A percentile compares a stretch with the other conserved stretches of the same genome.
phyloP scores from a whole-genome alignment of 2,888 invertebrate species.

The Dioctria rufipes region DNA sequence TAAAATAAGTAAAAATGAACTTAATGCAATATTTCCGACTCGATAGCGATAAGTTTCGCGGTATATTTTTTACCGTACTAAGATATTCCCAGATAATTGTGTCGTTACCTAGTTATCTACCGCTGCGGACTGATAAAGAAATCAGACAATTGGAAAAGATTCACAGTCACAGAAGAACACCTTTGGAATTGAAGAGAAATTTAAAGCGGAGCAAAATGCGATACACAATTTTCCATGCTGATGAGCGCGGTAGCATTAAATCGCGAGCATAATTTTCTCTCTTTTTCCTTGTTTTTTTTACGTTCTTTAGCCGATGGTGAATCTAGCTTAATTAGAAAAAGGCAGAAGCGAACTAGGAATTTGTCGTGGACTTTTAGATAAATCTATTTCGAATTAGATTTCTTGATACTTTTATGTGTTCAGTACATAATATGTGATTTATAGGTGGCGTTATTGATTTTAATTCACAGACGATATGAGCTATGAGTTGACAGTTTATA shows the following conservation, averaged over 20 bases:
- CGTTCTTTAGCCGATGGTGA: neutral
- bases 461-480: too few relatives aligned
- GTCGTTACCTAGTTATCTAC: slow-evolving; percentile 2
- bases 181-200: slow-evolving; percentile 15
- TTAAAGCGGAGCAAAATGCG: neutral
- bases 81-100: neutral
- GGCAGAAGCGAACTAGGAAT: slow-evolving; percentile 7
- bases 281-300: neutral
- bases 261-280: slow-evolving; percentile 18
- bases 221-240: slow-evolving; percentile 16
- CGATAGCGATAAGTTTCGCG: neutral
- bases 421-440: too few relatives aligned
- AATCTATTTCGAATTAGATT: too few relatives aligned
- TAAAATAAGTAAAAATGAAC: neutral
- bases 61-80: neutral
- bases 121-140: slow-evolving; percentile 6
- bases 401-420: too few relatives aligned
- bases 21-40: neutral
- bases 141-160: neutral
- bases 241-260: neutral
- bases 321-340: neutral
- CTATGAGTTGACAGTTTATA: too few relatives aligned
- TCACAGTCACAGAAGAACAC: neutral
- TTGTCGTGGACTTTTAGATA: too few relatives aligned
- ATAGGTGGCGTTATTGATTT: too few relatives aligned